Conservation (phyloP, 2,113 vertebrate species). For the Vidua chalybeata region DNA sequence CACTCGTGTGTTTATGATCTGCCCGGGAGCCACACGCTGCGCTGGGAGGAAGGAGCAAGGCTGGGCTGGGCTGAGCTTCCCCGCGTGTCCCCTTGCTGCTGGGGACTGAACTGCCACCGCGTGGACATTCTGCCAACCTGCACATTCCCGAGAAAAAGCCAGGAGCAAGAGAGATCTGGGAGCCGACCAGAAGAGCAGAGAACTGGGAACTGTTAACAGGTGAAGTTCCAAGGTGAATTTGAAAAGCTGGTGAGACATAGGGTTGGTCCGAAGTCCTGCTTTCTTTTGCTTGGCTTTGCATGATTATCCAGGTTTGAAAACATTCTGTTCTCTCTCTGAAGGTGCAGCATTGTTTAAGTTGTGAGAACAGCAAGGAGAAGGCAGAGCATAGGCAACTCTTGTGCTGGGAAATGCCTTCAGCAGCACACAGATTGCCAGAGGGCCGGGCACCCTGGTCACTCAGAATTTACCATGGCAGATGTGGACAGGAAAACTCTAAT, state of each 20-base stretch:
- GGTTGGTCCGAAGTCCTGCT: not conserved
- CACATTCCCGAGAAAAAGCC: not conserved
- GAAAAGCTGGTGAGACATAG: not conserved
- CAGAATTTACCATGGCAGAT: not conserved
- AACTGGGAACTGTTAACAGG: not conserved
- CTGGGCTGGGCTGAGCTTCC: not conserved
- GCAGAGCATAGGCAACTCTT: not conserved
- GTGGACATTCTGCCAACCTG: not conserved
- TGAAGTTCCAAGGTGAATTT: not conserved
- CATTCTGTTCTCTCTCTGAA: not conserved
- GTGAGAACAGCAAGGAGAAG: not conserved
- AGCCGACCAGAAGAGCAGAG: not conserved
- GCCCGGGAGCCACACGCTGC: not conserved
- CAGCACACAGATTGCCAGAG: not conserved
- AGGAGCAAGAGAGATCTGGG: not conserved
- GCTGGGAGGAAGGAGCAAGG: accelerated
- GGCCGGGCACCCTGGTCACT: not conserved
- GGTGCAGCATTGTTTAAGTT: not conserved
- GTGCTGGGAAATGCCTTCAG: not conserved
- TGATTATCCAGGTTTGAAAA: not conserved
- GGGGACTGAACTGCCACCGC: conserved; percentile 5
- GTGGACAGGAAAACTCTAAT: not conserved
- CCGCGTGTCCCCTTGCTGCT: not conserved
- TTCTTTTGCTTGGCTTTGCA: not conserved
- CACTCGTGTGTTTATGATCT: not conserved